These are phyloP conservation scores for Artemia sinica DNA, from an alignment of 2,888 invertebrate species.

Conservation along the genomic window DNA sequence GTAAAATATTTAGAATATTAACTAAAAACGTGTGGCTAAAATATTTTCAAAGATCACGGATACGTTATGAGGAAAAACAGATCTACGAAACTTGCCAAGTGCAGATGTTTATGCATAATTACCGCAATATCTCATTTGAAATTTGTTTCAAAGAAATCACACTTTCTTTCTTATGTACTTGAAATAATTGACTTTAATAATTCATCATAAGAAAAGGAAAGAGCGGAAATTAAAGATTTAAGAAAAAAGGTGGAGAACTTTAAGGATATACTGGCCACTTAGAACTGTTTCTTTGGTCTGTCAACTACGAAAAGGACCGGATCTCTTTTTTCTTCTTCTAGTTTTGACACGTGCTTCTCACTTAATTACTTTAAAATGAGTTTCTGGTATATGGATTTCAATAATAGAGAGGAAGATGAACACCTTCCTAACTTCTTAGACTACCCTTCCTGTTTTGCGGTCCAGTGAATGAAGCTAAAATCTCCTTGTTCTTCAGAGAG, in stretches of 20 bases:
- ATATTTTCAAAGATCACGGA: too few relatives aligned
- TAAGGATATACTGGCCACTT: slow-evolving; percentile 8
- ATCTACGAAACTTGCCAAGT: too few relatives aligned
- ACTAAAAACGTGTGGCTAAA: too few relatives aligned
- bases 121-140: too few relatives aligned
- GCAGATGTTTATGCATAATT: too few relatives aligned
- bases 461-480: neutral
- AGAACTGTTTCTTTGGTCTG: neutral
- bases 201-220: too few relatives aligned
- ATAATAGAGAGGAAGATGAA: slow-evolving; percentile 8
- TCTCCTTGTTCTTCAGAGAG: neutral
- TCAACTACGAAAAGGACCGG: neutral
- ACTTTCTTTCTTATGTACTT: too few relatives aligned
- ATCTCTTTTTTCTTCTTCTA: neutral
- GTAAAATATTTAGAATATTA: too few relatives aligned
- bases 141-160: too few relatives aligned
- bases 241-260: neutral
- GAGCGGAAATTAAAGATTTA: too few relatives aligned
- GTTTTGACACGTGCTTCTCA: neutral
- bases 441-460: slow-evolving; percentile 1
- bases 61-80: too few relatives aligned
- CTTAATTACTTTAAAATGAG: neutral
- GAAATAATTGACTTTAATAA: too few relatives aligned
- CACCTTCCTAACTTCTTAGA: slow-evolving; percentile 4
- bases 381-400: slow-evolving; percentile 5